Percentiles rank a stretch among this genome's conserved stretches.
Evolutionary conservation across 2,113 vertebrate genomes (phyloP).

Genomic region (Athene noctua): DNA sequence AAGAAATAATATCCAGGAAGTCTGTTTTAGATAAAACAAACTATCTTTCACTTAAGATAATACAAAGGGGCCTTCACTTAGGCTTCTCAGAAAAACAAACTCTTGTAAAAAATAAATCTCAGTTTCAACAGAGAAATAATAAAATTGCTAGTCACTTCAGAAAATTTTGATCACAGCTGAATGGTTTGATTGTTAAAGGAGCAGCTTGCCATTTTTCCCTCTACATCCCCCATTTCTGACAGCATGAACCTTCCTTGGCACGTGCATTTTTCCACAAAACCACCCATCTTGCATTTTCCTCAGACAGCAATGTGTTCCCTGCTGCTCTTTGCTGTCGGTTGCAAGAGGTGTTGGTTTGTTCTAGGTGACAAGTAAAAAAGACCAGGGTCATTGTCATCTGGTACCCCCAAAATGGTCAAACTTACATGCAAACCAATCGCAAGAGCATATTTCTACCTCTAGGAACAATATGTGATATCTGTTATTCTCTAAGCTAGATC

Average conservation of each 20-base stretch:
- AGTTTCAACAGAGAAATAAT: not conserved
- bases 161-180: not conserved
- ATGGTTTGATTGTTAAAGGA: not conserved
- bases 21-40: not conserved
- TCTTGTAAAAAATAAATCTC: not conserved
- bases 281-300: not conserved
- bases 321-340: not conserved
- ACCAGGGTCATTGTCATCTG: not conserved
- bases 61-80: not conserved
- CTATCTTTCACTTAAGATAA: not conserved
- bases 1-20: not conserved
- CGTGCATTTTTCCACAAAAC: not conserved
- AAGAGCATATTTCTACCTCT: not conserved
- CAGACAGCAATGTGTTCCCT: not conserved
- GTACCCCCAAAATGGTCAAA: not conserved
- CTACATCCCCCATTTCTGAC: not conserved
- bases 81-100: not conserved
- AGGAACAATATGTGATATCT: not conserved
- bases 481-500: not conserved
- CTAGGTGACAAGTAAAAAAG: not conserved
- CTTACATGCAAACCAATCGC: not conserved
- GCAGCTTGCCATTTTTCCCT: not conserved
- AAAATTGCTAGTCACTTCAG: not conserved
- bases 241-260: not conserved
- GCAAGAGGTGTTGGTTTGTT: accelerated